Conservation (phyloP, 2,797 vertebrate species). For the Perodicticus potto region DNA sequence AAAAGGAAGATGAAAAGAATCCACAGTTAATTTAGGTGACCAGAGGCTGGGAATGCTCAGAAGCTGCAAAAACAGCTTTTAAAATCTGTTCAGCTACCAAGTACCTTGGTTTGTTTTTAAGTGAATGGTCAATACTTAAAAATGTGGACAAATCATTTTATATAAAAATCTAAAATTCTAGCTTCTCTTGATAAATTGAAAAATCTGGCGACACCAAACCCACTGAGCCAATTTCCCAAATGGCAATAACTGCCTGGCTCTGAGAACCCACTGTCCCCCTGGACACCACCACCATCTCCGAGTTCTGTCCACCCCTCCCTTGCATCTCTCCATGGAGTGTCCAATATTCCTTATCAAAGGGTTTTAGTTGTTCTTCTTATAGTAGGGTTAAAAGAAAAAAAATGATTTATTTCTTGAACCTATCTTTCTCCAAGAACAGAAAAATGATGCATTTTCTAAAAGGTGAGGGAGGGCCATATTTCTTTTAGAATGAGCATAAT, state of each 20-base stretch:
- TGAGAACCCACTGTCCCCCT: neutral
- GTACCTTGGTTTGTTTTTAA: neutral
- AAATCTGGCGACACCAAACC: neutral
- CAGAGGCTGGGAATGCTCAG: neutral
- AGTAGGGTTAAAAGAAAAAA: neutral
- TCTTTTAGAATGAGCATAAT: neutral
- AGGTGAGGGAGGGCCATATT: neutral
- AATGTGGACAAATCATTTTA: neutral
- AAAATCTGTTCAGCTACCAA: neutral
- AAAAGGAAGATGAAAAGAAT: neutral
- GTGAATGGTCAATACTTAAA: conserved; percentile 30
- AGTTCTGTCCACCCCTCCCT: too few species aligned
- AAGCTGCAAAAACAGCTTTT: neutral
- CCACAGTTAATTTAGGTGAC: neutral
- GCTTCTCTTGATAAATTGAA: conserved; percentile 1
- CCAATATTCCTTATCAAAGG: neutral
- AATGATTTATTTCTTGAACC: neutral
- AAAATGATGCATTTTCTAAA: neutral
- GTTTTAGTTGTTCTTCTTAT: neutral
- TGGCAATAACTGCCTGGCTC: neutral
- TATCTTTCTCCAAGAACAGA: neutral
- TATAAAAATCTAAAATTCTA: neutral
- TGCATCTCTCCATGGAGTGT: neutral
- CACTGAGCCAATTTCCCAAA: neutral
- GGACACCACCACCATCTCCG: too few species aligned